Percentiles rank a stretch among this genome's conserved stretches.
Evolutionary conservation across 2,113 vertebrate species (phyloP).

Genomic region (Pithys albifrons): DNA sequence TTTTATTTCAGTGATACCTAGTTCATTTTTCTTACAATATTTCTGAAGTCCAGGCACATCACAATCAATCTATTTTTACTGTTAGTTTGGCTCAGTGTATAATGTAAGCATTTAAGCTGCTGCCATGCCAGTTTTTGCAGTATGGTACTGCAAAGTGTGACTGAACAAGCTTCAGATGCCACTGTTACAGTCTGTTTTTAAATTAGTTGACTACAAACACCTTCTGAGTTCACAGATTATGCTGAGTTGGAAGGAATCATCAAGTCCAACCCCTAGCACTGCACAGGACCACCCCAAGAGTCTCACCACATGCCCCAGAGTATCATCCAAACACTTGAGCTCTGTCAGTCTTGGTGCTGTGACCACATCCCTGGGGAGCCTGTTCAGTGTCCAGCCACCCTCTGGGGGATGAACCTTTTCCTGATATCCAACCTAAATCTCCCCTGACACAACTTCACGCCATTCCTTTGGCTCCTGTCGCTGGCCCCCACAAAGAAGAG

Average conservation of each 20-base stretch:
- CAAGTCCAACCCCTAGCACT: fast-evolving
- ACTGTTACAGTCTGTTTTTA: background rate
- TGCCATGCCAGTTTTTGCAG: background rate
- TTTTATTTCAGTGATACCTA: background rate
- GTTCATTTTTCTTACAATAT: background rate
- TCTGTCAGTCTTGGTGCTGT: background rate
- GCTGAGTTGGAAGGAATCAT: background rate
- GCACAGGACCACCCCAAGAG: background rate
- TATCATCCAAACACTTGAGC: fast-evolving
- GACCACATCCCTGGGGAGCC: background rate
- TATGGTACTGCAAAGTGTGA: background rate
- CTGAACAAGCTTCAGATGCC: background rate
- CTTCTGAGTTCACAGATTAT: background rate
- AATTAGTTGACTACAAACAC: background rate
- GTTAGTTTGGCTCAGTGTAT: fast-evolving
- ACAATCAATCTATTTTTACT: background rate
- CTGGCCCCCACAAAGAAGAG: background rate
- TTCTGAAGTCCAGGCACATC: background rate
- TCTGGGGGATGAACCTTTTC: background rate
- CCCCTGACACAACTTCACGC: background rate
- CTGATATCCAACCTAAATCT: background rate
- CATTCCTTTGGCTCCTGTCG: background rate
- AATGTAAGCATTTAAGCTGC: background rate
- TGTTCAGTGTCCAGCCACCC: background rate
- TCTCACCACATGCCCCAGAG: fast-evolving